These are phyloP conservation scores for Idris sp. DNA, from an alignment of 1,140 invertebrate species.

Conservation along the genomic window DNA sequence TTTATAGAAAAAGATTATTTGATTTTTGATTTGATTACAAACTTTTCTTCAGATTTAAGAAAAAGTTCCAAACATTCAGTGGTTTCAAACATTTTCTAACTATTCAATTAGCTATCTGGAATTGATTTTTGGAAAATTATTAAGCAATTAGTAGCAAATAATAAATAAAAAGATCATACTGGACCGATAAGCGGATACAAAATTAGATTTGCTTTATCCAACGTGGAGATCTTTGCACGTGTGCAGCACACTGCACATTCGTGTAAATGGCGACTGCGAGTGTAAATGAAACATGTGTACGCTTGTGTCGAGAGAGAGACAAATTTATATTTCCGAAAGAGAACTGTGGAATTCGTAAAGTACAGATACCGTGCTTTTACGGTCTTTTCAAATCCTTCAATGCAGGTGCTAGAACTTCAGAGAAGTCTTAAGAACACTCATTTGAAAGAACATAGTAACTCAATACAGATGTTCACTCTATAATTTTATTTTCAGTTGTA, in stretches of 20 bases:
- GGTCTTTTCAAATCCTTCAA: slow-evolving; percentile 46
- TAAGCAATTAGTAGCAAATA: slow-evolving; percentile 26
- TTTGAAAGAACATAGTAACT: slow-evolving; percentile 50
- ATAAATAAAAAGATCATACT: slow-evolving; percentile 10
- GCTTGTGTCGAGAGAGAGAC: slow-evolving; percentile 23
- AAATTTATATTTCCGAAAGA: slow-evolving; percentile 55
- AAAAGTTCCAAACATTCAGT: too few species aligned
- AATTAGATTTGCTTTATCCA: slow-evolving; percentile 32
- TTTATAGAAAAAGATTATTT: too few species aligned
- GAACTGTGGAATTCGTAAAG: slow-evolving; percentile 35
- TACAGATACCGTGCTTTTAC: slow-evolving; percentile 49
- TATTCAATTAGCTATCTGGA: slow-evolving; percentile 13
- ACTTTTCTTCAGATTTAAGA: too few species aligned
- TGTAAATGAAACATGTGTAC: slow-evolving; percentile 48
- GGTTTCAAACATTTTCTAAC: not conserved
- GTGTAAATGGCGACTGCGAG: slow-evolving; percentile 22
- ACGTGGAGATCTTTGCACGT: slow-evolving; percentile 24
- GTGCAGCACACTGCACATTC: slow-evolving; percentile 21
- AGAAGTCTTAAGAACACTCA: slow-evolving; percentile 55
- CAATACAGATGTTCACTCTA: slow-evolving; percentile 55
- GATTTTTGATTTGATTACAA: too few species aligned
- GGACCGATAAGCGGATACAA: slow-evolving; percentile 4
- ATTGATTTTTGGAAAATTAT: slow-evolving; percentile 16
- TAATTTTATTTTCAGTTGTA: slow-evolving; percentile 46
- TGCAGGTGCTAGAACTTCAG: slow-evolving; percentile 31